Conservation (phyloP, 2,888 invertebrate species). For the Brachycybe producta region DNA sequence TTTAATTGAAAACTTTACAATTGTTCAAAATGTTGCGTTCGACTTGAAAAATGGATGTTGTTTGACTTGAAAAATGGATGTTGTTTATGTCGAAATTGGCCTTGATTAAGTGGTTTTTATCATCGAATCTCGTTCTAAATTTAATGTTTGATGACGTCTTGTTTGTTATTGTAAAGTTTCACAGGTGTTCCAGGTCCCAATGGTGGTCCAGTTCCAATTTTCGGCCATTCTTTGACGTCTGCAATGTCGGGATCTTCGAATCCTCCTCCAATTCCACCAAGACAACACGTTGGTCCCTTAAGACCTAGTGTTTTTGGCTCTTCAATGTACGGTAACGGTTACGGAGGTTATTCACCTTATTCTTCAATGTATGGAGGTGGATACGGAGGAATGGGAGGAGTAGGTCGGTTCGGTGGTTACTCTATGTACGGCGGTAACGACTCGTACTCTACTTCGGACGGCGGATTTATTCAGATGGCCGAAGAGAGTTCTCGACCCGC, state of each 20-base stretch:
- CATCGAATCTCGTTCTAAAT: too few species aligned
- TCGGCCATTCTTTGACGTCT: not conserved
- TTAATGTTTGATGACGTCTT: too few species aligned
- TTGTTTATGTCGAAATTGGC: too few species aligned
- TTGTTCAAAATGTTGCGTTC: too few species aligned
- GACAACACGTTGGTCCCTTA: slow-evolving; percentile 21
- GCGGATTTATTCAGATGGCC: slow-evolving; percentile 62
- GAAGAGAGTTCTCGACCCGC: slow-evolving; percentile 84
- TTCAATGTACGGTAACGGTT: slow-evolving; percentile 3
- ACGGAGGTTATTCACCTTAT: slow-evolving; percentile 4
- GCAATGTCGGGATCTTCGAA: not conserved
- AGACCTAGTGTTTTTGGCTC: slow-evolving; percentile 25
- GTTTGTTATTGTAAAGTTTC: too few species aligned
- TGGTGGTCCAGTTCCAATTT: not conserved
- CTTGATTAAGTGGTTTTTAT: too few species aligned
- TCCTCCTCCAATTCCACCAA: slow-evolving; percentile 24
- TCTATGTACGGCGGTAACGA: slow-evolving; percentile 10
- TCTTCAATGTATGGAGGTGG: slow-evolving; percentile 4
- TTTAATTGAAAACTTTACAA: too few species aligned
- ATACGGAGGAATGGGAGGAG: slow-evolving; percentile 28
- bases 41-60: too few species aligned
- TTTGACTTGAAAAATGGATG: too few species aligned
- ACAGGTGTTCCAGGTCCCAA: too few species aligned
- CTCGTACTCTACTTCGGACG: slow-evolving; percentile 17
- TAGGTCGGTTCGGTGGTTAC: slow-evolving; percentile 25